phyloP scores from a whole-genome alignment of 2,113 vertebrate genomes.

The Falcunculus frontatus region DNA sequence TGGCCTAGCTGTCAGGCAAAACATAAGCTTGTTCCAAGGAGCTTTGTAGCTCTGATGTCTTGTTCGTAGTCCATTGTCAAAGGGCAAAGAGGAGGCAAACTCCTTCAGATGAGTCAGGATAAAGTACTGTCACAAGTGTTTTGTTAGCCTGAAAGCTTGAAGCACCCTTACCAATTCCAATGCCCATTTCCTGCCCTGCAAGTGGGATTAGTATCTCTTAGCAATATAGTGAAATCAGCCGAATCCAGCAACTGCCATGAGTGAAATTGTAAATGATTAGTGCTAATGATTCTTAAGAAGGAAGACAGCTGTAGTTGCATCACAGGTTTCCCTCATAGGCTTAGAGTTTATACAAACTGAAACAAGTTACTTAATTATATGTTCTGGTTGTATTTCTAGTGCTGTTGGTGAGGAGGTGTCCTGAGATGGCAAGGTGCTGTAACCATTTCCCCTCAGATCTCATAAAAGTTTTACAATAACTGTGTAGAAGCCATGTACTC shows the following conservation, averaged over 20 bases:
- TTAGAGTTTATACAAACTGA: neutral
- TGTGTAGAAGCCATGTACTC: neutral
- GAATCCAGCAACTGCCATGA: slow-evolving; percentile 52
- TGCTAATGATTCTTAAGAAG: slow-evolving; percentile 60
- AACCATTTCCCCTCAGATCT: neutral
- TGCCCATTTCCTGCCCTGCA: neutral
- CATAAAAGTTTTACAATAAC: neutral
- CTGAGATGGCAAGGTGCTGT: neutral
- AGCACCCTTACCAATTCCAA: neutral
- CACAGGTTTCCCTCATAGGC: neutral
- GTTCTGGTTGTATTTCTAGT: neutral
- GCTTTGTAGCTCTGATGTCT: neutral
- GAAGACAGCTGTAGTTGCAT: slow-evolving; percentile 57
- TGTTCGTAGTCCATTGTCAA: neutral
- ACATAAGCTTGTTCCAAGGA: neutral
- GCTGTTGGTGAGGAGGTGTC: neutral
- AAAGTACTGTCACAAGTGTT: neutral
- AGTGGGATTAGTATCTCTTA: neutral
- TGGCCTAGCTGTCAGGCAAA: neutral
- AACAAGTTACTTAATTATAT: neutral
- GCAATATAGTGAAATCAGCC: slow-evolving; percentile 56
- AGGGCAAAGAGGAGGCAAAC: neutral
- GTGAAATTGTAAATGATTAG: slow-evolving; percentile 67
- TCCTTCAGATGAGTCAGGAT: neutral
- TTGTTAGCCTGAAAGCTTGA: neutral